Base-by-base conservation (phyloP, 1,140 invertebrate genomes). In the Andricus grossulariae region DNA sequence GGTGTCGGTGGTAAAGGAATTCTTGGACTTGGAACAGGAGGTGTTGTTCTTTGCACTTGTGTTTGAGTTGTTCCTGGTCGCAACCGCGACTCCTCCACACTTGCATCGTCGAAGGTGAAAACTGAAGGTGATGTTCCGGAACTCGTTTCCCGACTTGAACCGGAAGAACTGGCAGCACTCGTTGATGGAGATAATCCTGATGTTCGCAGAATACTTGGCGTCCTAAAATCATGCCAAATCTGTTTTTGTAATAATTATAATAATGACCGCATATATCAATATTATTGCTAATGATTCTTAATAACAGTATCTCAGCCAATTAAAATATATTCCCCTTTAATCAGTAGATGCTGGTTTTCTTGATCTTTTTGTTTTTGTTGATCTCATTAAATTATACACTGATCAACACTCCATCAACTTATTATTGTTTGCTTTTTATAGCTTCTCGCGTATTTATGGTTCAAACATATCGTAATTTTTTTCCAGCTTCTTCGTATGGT, bases 91-190 rank as follows among this genome's bases (percentile, higher is more conserved):
- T 88, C 86, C n/a, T 86, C 83, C 0, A 82, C 55, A 0, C 79
- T 78, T 39, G 86, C 70, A 39, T 88, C 86, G 32, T 89, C 86
- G 57, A 89, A 89, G 0, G 86, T 89, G 13, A 89, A 89, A 1
- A 89, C 77, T 5, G 81, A 83, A 3, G 86, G 79, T 10, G 85
- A 57, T 57, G 55, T 52, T 70, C 57, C 45, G 1, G 25, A 66
- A 39, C 6, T 12, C n/a, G n/a, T 32, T 32, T 82, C 80, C 45
- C 82, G 80, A 32, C 19, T 81, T 0, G 82, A 81, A 55, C 77
- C 85, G 2, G 83, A 82, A 0, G 79, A 74, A 12, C 57, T 73
- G 11, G 25, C 73, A 21, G 77, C 70, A 66, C 21, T 84, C 12
- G 74, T 50, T 7, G 79, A 32, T 32, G 72, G 73, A 1, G 78